Evolutionary conservation across 2,113 vertebrate genomes (phyloP), one percentile per base, ranked within the genome.

Genomic region (Semnornis frantzii): DNA sequence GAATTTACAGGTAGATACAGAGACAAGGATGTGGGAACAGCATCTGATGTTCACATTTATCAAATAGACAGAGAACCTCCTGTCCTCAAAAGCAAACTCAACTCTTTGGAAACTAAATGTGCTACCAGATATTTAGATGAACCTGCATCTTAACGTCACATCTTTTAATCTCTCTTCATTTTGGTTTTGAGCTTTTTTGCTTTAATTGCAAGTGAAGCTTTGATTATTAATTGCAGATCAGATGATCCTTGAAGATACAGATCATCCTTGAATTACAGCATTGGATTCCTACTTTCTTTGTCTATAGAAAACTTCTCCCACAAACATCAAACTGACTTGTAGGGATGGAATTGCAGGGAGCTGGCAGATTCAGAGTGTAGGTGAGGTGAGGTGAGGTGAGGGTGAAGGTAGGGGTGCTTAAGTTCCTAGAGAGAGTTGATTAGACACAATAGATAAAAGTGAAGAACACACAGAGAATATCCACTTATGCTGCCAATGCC

Each of bases 151-250:
- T 28, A 84, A 76, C 78, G 80, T 81, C 73, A 48, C 8, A 74
- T 92, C 85, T 94, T 44, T 39, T 91, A 80, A 93, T 95, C 65
- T 65, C 15, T 81, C 85, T 86, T 94, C 68, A 44, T 23, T 89
- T 91, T 85, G 79, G n/a, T 65, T 88, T 88, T 58, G 30, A 74
- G 30, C 55, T 89, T 87, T 86, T 86, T 80, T 87, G 52, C 66
- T 92, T 74, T 91, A 74, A 85, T 73, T 90, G 57, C 50, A 64
- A 57, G 30, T 85, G 68, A 59, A 60, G 52, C 46, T 83, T 80
- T 93, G 50, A 21, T 82, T 93, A 81, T 92, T 92, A 89, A 92
- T 94, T 83, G 57, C 80, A 84, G 66, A 81, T 94, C 87, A 85
- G 46, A 65, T 58, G 46, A 65, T 58, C 9, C 48, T 91, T 91